Evolutionary conservation across 2,797 vertebrate genomes (phyloP).

Genomic region (Morelia viridis): DNA sequence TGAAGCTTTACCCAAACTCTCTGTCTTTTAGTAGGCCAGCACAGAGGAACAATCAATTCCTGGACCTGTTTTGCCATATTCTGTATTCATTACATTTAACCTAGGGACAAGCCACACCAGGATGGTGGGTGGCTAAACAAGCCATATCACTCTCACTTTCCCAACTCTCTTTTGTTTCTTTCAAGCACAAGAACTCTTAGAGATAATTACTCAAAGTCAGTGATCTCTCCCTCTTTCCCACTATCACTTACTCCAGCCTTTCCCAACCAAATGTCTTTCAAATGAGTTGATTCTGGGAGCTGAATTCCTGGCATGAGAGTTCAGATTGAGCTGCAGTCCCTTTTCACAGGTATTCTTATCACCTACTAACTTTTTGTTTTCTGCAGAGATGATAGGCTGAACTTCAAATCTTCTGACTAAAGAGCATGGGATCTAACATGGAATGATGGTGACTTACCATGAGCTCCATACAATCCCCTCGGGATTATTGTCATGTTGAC

Average conservation of each 20-base stretch:
- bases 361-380: not conserved
- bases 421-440: too few relatives aligned
- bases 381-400: not conserved
- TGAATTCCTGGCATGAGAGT: not conserved
- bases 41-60: not conserved
- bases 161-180: not conserved
- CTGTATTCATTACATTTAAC: not conserved
- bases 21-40: not conserved
- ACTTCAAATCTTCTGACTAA: not conserved
- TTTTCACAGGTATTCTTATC: not conserved
- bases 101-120: not conserved
- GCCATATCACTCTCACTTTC: not conserved
- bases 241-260: not conserved
- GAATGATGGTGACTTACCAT: not conserved
- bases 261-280: not conserved
- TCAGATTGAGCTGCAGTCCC: not conserved
- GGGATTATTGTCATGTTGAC: not conserved
- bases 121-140: not conserved
- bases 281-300: not conserved
- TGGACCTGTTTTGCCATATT: not conserved
- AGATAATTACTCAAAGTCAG: not conserved
- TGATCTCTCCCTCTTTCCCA: not conserved
- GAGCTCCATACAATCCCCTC: not conserved
- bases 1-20: not conserved
- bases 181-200: not conserved